Conservation (phyloP, 2,888 invertebrate species). For the Nebria brevicollis region DNA sequence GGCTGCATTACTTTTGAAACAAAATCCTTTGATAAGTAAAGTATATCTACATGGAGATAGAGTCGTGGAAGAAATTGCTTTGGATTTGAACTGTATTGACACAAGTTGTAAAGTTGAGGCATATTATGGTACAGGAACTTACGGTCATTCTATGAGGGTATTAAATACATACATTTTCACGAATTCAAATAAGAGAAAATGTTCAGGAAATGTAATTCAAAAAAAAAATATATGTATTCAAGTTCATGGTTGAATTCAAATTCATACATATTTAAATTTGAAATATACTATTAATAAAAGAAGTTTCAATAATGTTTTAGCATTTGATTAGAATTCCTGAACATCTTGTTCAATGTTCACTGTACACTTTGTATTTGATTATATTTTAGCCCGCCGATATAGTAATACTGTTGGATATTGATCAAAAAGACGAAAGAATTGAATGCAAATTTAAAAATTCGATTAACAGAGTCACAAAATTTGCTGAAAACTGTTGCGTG, state of each 20-base stretch:
- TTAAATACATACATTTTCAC: neutral
- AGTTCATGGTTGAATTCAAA: too few relatives aligned
- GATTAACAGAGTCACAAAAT: constrained; percentile 55
- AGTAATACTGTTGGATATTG: constrained; percentile 55
- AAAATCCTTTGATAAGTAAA: constrained; percentile 63
- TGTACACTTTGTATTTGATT: neutral
- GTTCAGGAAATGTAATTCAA: too few relatives aligned
- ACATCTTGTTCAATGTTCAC: neutral
- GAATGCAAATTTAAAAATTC: constrained; percentile 52
- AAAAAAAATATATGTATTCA: too few relatives aligned
- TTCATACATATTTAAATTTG: too few relatives aligned
- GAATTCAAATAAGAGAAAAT: neutral
- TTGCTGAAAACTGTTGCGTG: constrained; percentile 64
- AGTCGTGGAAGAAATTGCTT: constrained; percentile 54
- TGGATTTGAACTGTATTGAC: constrained; percentile 58
- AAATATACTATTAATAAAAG: too few relatives aligned
- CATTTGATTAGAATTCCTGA: too few relatives aligned
- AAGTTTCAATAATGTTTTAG: too few relatives aligned
- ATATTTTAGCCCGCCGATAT: constrained; percentile 58
- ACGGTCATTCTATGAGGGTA: constrained; percentile 27
- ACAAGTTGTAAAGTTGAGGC: constrained; percentile 51
- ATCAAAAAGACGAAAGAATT: constrained; percentile 47
- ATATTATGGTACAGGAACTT: constrained; percentile 15
- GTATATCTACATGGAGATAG: constrained; percentile 57
- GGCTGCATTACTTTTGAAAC: constrained; percentile 66